Evolutionary conservation across 2,113 vertebrate species (phyloP).

Genomic region (Eleginops maclovinus): DNA sequence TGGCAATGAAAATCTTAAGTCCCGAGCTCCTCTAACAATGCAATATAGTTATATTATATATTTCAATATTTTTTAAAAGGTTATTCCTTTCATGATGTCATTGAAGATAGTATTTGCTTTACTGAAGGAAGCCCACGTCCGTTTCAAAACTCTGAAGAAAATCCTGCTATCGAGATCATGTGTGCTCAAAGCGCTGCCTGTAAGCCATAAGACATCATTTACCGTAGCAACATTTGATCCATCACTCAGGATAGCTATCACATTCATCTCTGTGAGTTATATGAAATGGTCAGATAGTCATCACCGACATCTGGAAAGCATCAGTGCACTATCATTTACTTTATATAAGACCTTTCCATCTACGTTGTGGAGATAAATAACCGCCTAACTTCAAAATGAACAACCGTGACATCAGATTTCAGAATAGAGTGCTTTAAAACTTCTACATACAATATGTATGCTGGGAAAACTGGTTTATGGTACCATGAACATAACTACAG

Average conservation of each 20-base stretch:
- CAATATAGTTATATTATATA: too few relatives aligned
- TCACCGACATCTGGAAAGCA: slow-evolving; percentile 3
- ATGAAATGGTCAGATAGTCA: slow-evolving; percentile 14
- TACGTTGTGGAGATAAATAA: neutral
- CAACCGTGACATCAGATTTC: neutral
- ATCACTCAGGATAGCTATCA: slow-evolving; percentile 7
- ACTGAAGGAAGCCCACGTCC: neutral
- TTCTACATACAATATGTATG: too few relatives aligned
- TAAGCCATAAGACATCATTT: slow-evolving; percentile 19
- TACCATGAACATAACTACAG: neutral
- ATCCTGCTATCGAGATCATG: neutral
- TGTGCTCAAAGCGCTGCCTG: neutral
- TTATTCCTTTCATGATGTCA: neutral
- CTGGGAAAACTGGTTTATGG: too few relatives aligned
- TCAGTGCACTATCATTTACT: neutral
- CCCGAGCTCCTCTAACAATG: too few relatives aligned
- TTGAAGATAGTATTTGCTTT: neutral
- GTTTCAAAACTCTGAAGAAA: neutral
- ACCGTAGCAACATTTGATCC: slow-evolving; percentile 4
- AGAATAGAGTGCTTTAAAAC: neutral
- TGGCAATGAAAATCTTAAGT: too few relatives aligned
- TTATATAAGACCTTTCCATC: neutral
- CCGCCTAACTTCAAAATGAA: neutral
- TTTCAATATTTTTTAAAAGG: neutral
- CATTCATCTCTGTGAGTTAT: slow-evolving; percentile 14